These are phyloP conservation scores for Manis crassicaudata DNA, from an alignment of 2,797 vertebrate species.

Conservation along the genomic window DNA sequence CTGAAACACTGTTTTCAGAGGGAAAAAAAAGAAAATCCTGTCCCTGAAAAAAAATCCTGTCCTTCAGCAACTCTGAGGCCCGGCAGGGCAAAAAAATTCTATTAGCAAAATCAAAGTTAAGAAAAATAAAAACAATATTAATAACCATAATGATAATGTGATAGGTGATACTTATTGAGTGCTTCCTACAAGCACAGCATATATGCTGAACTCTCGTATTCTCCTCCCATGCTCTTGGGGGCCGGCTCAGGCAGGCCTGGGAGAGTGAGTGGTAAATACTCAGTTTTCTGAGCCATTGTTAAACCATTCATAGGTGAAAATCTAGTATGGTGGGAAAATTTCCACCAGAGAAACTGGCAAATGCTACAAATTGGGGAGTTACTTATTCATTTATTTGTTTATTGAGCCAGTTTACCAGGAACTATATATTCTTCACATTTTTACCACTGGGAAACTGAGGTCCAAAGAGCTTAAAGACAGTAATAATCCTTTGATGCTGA, in stretches of 20 bases:
- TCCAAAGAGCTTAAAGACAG: not conserved
- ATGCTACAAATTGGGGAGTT: not conserved
- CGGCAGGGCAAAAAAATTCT: not conserved
- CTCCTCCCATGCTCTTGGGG: too few relatives aligned
- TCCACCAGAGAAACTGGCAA: not conserved
- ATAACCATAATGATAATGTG: not conserved
- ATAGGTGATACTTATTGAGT: not conserved
- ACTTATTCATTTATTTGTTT: not conserved
- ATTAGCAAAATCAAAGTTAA: constrained; percentile 1
- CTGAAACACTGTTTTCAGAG: not conserved
- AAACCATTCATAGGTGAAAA: not conserved
- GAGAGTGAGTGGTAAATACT: not conserved
- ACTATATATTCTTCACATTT: not conserved
- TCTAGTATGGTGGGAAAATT: not conserved
- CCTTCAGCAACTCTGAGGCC: not conserved
- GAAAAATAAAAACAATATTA: not conserved
- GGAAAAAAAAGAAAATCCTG: not conserved
- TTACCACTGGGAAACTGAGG: not conserved
- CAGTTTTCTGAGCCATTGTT: not conserved
- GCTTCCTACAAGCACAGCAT: not conserved
- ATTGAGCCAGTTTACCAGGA: not conserved
- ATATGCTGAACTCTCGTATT: not conserved
- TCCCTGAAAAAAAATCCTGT: not conserved
- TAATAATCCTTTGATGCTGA: not conserved
- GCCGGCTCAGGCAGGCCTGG: not conserved